Conservation (phyloP, 2,888 invertebrate genomes). For the Drosophila quinaria region DNA sequence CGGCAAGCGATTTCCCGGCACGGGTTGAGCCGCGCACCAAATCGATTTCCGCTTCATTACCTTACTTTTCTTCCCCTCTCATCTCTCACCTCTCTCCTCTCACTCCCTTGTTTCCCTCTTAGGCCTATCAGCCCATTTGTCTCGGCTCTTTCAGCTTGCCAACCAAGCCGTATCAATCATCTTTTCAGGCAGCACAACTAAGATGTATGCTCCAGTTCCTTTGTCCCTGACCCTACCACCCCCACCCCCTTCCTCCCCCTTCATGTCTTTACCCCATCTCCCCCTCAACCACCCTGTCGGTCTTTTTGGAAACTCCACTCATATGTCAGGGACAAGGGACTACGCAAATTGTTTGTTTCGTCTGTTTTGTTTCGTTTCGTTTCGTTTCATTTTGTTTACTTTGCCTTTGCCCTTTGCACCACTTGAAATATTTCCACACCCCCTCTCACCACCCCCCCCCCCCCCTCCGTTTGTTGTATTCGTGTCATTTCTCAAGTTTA, state of each 20-base stretch:
- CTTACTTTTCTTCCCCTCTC: slow-evolving; percentile 20
- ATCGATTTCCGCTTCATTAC: slow-evolving; percentile 82
- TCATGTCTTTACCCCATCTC: background rate
- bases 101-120: background rate
- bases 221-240: background rate
- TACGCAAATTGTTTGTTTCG: slow-evolving; percentile 71
- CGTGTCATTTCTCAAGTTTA: slow-evolving; percentile 78
- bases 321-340: slow-evolving; percentile 55
- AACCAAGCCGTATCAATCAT: slow-evolving; percentile 72
- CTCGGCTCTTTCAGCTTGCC: slow-evolving; percentile 17
- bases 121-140: background rate
- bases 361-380: slow-evolving; percentile 40
- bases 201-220: slow-evolving; percentile 42
- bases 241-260: background rate
- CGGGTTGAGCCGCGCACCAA: slow-evolving; percentile 70
- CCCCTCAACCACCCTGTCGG: background rate
- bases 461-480: slow-evolving; percentile 29
- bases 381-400: slow-evolving; percentile 58
- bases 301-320: slow-evolving; percentile 29
- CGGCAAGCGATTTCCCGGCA: slow-evolving; percentile 76
- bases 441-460: background rate
- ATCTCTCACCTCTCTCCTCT: background rate
- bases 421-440: slow-evolving; percentile 13
- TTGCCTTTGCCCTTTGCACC: slow-evolving; percentile 50
- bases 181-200: slow-evolving; percentile 67